Evolutionary conservation across 1,140 invertebrate genomes (phyloP).

Genomic region (Agrilus planipennis): DNA sequence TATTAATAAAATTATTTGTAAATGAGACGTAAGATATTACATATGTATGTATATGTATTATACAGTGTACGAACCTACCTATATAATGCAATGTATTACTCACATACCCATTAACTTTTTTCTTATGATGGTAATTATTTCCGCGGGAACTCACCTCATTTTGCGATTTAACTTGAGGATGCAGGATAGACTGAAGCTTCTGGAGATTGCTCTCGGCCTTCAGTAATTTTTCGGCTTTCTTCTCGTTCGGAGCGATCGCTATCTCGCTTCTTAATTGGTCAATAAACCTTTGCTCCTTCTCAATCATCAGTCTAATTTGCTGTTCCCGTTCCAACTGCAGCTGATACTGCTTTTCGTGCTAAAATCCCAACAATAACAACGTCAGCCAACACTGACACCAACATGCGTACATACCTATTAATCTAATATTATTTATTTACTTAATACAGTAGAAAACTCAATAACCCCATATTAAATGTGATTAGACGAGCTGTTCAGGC

Average conservation of each 20-base stretch:
- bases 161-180: constrained; percentile 16
- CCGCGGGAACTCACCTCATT: no score
- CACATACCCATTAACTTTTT: no score
- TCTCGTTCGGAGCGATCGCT: constrained; percentile 23
- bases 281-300: constrained; percentile 56
- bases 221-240: constrained; percentile 38
- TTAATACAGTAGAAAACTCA: background rate
- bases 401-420: background rate
- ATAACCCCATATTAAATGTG: no score
- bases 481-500: no score
- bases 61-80: no score
- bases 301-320: constrained; percentile 58
- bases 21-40: no score
- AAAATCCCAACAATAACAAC: constrained; percentile 19
- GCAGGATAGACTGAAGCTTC: constrained; percentile 47
- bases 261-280: constrained; percentile 41
- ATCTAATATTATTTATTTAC: background rate
- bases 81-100: no score
- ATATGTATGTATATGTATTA: no score
- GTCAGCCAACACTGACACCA: background rate
- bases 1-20: no score
- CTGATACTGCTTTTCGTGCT: constrained; percentile 57
- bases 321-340: constrained; percentile 50
- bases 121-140: no score
- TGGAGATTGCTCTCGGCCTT: constrained; percentile 49